Percentiles rank a stretch among this genome's conserved stretches.
Conservation (phyloP, 2,797 vertebrate genomes). For the Salmo trutta region DNA sequence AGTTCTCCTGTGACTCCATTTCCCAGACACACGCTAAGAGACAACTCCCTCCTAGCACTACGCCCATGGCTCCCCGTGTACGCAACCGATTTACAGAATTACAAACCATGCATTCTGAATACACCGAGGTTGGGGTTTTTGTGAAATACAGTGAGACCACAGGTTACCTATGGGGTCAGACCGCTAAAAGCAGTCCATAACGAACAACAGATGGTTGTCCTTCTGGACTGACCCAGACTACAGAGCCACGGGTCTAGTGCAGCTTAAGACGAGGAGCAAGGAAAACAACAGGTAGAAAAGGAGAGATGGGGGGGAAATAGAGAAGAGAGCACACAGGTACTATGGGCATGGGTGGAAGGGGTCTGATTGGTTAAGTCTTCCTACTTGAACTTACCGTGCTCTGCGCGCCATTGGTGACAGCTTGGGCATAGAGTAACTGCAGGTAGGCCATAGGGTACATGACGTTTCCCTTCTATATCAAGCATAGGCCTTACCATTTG, state of each 20-base stretch:
- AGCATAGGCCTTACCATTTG: background rate
- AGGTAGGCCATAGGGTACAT: conserved; percentile 8
- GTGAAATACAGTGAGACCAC: background rate
- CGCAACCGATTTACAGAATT: background rate
- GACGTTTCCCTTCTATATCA: background rate
- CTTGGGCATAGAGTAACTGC: background rate
- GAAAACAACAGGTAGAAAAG: conserved; percentile 29
- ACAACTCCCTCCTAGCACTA: conserved; percentile 55
- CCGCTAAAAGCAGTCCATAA: conserved; percentile 2
- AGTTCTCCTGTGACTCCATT: conserved; percentile 54
- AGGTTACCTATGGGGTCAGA: background rate
- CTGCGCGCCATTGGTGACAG: conserved; percentile 12
- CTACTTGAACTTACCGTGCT: conserved; percentile 62
- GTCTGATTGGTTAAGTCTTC: background rate
- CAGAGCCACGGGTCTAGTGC: conserved; percentile 63
- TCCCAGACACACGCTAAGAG: conserved; percentile 31
- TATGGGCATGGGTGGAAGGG: background rate
- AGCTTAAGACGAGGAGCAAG: conserved; percentile 34
- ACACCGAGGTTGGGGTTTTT: background rate
- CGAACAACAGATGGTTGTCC: background rate
- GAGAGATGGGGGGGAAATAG: background rate
- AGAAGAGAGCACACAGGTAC: background rate
- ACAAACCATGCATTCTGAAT: background rate
- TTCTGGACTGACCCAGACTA: background rate
- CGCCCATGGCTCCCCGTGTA: conserved; percentile 63